Evolutionary conservation across 2,888 invertebrate species (phyloP), one percentile per base, ranked within the genome.

Genomic region (Lypha dubia): DNA sequence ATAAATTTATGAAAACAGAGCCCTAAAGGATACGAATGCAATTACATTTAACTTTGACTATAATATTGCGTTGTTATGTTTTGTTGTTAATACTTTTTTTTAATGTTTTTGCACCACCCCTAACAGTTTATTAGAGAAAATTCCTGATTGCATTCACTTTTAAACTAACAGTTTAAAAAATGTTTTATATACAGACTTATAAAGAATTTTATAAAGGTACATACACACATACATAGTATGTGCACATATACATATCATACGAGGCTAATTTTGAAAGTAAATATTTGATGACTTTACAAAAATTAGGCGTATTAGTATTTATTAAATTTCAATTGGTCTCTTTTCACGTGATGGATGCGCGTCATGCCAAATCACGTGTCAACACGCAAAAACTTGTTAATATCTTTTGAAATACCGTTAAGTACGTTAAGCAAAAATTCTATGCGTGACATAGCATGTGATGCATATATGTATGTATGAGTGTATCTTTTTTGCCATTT

Each of bases 1-100:
- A 79, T 79, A 65, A 79, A 79, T 79, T 56, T 71, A 65, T 79
- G 63, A 65, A 65, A 77, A 56, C 46, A 11, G n/a, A n/a, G 35
- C 63, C 38, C 20, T 65, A 63, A 71, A 71, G 71, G 71, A 71
- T 71, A 71, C 63, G 63, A 38, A 79, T 79, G 71, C 63, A 79
- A 71, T 71, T 71, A 63, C 62, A 71, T 71, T 71, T 71, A 71
- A 53, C 22, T 79, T 63, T 46, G 0, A 22, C 11, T n/a, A n/a
- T n/a, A n/a, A 65, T 56, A 65, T 71, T 71, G 56, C 41, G 38
- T 46, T 71, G 38, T 60, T 49, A 8, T 28, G 51, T 51, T 28
- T 60, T 28, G 28, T 17, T 24, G n/a, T 51, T 65, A 17, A 32
- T 62, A 13, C 20, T 44, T 15, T 67, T 15, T 15, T 56, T n/a